phyloP scores from a whole-genome alignment of 2,888 invertebrate genomes.

The Congeria kusceri region DNA sequence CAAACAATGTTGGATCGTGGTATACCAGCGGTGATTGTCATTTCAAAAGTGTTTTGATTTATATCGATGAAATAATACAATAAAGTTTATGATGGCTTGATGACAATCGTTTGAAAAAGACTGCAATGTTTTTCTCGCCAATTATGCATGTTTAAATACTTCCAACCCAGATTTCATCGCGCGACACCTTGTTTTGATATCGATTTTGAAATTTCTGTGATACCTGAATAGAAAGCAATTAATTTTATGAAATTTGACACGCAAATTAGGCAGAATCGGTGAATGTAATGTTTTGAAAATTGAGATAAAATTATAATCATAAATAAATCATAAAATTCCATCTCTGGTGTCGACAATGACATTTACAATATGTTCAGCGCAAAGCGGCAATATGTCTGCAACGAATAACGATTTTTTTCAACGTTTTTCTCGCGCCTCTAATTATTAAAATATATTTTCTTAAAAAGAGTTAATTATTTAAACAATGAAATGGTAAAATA shows the following conservation, averaged over 20 bases:
- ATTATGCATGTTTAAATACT: constrained; percentile 20
- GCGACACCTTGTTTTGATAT: constrained; percentile 32
- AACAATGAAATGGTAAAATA: too few relatives aligned
- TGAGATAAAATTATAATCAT: constrained; percentile 1
- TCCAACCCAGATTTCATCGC: constrained; percentile 22
- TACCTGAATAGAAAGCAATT: constrained; percentile 25
- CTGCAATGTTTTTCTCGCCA: constrained; percentile 28
- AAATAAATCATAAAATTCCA: too few relatives aligned
- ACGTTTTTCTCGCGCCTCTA: too few relatives aligned
- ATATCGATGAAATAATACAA: constrained; percentile 33
- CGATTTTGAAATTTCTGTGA: constrained; percentile 3
- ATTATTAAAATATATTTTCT: too few relatives aligned
- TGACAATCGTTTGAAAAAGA: constrained; percentile 26
- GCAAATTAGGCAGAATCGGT: constrained; percentile 20
- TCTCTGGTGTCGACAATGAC: too few relatives aligned
- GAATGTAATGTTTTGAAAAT: not conserved
- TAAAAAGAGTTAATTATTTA: too few relatives aligned
- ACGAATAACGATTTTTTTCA: too few relatives aligned
- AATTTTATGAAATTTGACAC: constrained; percentile 43
- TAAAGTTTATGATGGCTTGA: constrained; percentile 27
- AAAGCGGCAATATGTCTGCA: too few relatives aligned
- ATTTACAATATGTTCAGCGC: too few relatives aligned
- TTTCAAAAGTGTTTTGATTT: constrained; percentile 12
- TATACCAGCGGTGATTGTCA: constrained; percentile 13
- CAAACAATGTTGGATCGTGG: constrained; percentile 27